Percentiles rank a stretch among this genome's conserved stretches.
Conservation (phyloP, 2,797 vertebrate genomes). For the Amblyopsis hoosieri region DNA sequence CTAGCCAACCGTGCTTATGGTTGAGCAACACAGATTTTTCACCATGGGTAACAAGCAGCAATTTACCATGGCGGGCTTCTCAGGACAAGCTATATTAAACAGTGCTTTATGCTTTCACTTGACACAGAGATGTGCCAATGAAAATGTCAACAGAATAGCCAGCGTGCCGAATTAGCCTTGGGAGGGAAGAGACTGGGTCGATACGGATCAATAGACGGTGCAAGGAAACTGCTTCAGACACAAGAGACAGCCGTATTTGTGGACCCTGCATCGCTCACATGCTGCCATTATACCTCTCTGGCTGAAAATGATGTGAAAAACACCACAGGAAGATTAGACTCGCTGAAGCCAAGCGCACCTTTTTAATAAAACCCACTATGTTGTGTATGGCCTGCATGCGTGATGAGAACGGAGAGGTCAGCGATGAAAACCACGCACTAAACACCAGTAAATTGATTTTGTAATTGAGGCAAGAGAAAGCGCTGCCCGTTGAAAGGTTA, state of each 20-base stretch:
- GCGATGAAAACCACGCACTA: constrained; percentile 8
- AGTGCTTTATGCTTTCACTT: constrained; percentile 49
- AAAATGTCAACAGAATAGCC: constrained; percentile 61
- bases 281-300: constrained; percentile 1
- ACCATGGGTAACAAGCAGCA: neutral
- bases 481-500: constrained; percentile 16
- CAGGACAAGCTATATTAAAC: constrained; percentile 38
- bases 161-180: constrained; percentile 47
- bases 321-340: constrained; percentile 12
- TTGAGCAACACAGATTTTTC: neutral
- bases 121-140: constrained; percentile 54
- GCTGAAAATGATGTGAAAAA: constrained; percentile 14
- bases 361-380: constrained; percentile 11
- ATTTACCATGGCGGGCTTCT: constrained; percentile 21
- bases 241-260: constrained; percentile 40
- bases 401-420: constrained; percentile 12
- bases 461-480: constrained; percentile 23
- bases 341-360: constrained; percentile 11
- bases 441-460: constrained; percentile 25
- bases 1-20: too few species aligned
- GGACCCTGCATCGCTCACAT: constrained; percentile 16
- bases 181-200: constrained; percentile 45
- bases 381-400: neutral
- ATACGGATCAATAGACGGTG: constrained; percentile 63
- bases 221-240: constrained; percentile 53